Base-by-base conservation (phyloP, 2,113 vertebrate species). In the Eolophus roseicapilla region DNA sequence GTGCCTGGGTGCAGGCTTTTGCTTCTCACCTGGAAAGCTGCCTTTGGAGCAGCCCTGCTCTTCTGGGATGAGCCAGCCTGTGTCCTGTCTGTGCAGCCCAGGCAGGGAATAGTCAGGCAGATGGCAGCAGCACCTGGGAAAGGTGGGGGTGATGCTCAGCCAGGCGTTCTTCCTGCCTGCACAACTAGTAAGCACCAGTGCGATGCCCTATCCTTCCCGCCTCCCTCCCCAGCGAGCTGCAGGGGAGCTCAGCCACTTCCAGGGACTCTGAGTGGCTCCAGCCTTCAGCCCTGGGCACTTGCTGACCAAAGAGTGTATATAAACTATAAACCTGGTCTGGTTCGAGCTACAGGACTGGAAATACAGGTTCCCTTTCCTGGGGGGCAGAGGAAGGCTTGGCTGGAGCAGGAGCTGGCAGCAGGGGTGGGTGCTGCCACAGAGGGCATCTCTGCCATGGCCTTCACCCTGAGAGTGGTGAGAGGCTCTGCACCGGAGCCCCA, bases 361-460 rank as follows among this genome's bases (percentile, higher is more conserved):
- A 97, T 96, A 95, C 96, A 93, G 96, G 95, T 97, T 97, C 82
- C 53, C 3, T 88, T 80, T 96, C 87, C 95, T 0, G 10, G 79
- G 84, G 69, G 47, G 68, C 74, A 83, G 71, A 86, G 68, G 67
- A 71, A 91, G 75, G 63, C 43, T 82, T 62, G 68, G 46, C 71
- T 43, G 88, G 68, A 43, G 57, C n/a, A 13, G 68, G 59, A 82
- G 46, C n/a, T 0, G 0, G 50, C 68, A 64, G 60, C 0, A 0
- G 65, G 68, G 68, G 49, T 1, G 5, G 59, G 46, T 73, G 63
- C 57, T 3, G 1, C 35, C 4, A 3, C 49, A 39, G 86, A 73
- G 39, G 87, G 46, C 74, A 79, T 88, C 90, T 78, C 70, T 78
- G 76, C 59, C 0, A 1, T 53, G 35, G 46, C 44, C 59, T 74